Evolutionary conservation across 2,113 vertebrate genomes (phyloP).

Genomic region (Pseudopodoces humilis): DNA sequence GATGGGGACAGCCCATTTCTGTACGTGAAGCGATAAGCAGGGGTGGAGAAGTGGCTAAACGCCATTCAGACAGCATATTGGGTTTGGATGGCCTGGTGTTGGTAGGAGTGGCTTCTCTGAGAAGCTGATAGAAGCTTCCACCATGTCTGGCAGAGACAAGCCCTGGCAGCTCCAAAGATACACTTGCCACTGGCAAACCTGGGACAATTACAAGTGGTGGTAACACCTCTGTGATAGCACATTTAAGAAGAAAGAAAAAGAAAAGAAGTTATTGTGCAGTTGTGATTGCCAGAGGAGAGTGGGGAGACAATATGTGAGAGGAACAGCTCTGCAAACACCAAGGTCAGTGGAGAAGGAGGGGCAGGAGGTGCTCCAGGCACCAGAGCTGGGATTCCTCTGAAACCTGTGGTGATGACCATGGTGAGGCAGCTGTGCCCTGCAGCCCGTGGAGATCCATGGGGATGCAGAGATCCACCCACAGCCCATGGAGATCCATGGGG

Average conservation of each 20-base stretch:
- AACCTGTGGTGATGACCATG: too few species aligned
- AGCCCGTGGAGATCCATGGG: too few species aligned
- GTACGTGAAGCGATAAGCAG: fast-evolving
- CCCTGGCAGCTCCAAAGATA: not conserved
- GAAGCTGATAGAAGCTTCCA: not conserved
- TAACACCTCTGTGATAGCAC: too few species aligned
- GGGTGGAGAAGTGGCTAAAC: not conserved
- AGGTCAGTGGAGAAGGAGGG: too few species aligned
- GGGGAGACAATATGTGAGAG: too few species aligned
- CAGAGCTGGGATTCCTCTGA: too few species aligned
- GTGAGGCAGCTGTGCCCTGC: too few species aligned
- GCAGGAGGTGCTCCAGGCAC: too few species aligned
- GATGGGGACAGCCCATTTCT: not conserved
- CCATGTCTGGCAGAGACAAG: not conserved
- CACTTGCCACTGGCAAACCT: not conserved
- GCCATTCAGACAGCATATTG: not conserved
- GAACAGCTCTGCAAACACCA: not conserved
- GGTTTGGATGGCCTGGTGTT: not conserved
- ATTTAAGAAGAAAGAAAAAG: not conserved
- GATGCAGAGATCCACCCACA: too few species aligned
- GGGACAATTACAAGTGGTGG: not conserved
- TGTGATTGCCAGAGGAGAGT: not conserved
- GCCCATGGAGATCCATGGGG: too few species aligned
- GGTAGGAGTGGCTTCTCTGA: not conserved
- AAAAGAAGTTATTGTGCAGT: too few species aligned